Conservation (phyloP, 2,797 vertebrate species). For the Pipistrellus pipistrellus region DNA sequence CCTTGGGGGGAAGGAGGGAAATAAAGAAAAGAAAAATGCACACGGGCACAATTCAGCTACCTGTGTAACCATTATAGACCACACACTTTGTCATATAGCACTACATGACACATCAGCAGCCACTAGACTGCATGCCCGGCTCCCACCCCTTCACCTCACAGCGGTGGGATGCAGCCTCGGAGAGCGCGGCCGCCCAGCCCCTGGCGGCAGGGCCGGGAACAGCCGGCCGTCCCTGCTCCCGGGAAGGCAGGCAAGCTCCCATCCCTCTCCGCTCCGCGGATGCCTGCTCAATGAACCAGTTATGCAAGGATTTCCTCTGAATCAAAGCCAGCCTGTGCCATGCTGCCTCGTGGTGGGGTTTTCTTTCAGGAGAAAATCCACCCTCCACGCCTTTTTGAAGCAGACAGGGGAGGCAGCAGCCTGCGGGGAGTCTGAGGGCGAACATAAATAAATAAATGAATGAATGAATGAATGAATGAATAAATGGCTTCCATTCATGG, state of each 20-base stretch:
- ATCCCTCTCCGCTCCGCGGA: slow-evolving; percentile 19
- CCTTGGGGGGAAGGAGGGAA: neutral
- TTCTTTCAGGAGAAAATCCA: slow-evolving; percentile 56
- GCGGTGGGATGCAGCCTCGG: slow-evolving; percentile 1
- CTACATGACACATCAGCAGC: neutral
- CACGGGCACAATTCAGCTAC: neutral
- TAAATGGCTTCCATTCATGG: slow-evolving; percentile 42
- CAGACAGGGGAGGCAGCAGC: slow-evolving; percentile 42
- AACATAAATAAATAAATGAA: too few relatives aligned
- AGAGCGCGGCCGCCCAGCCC: neutral
- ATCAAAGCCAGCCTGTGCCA: slow-evolving; percentile 77
- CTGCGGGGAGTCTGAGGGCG: neutral
- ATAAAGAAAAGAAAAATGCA: neutral
- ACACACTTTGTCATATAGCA: neutral
- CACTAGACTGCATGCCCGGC: neutral
- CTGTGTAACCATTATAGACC: neutral
- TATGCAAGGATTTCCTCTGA: slow-evolving; percentile 75
- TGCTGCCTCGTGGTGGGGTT: slow-evolving; percentile 59
- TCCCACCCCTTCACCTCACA: neutral
- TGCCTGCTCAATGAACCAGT: slow-evolving; percentile 71
- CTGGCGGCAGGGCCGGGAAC: neutral
- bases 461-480: too few relatives aligned
- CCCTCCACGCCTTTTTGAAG: slow-evolving; percentile 44
- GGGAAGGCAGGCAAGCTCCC: neutral
- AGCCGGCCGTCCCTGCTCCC: neutral